Evolutionary conservation across 2,113 vertebrate species (phyloP).

Genomic region (Rhabdomys dilectus): DNA sequence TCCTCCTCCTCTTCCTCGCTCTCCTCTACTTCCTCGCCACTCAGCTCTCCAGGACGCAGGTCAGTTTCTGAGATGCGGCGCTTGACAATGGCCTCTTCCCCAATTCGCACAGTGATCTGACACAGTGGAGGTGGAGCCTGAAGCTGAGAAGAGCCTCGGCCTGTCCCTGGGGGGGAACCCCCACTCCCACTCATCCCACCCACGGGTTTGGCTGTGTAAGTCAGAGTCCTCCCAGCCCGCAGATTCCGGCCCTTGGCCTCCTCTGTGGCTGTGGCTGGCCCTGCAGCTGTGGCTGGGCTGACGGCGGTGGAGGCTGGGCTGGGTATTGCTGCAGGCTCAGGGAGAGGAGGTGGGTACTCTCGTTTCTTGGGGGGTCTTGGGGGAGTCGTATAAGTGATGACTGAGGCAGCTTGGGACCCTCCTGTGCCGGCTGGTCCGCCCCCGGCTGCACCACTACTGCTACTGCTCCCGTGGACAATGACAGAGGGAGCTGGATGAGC

Average conservation of each 20-base stretch:
- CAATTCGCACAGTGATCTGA: conserved; percentile 96
- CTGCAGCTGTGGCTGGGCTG: conserved; percentile 65
- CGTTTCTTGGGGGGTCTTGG: conserved; percentile 79
- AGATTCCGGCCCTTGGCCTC: conserved; percentile 84
- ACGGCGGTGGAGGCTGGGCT: conserved; percentile 45
- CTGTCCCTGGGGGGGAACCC: conserved; percentile 83
- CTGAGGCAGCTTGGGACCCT: conserved; percentile 82
- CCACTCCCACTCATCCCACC: conserved; percentile 85
- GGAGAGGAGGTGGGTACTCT: conserved; percentile 76
- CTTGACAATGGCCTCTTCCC: conserved; percentile 95
- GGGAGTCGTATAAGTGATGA: conserved; percentile 86
- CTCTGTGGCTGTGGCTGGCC: conserved; percentile 65
- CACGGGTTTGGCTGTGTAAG: conserved; percentile 88
- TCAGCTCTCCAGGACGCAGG: conserved; percentile 89
- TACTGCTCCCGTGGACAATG: conserved; percentile 90
- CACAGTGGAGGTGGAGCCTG: conserved; percentile 90
- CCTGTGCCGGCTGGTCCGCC: conserved; percentile 77
- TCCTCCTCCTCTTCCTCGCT: conserved; percentile 84
- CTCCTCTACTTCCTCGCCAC: conserved; percentile 82
- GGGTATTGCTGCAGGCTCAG: conserved; percentile 64
- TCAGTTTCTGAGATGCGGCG: conserved; percentile 95
- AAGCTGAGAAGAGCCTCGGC: conserved; percentile 83
- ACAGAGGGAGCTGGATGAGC: conserved; percentile 93
- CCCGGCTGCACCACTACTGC: conserved; percentile 86
- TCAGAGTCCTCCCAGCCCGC: conserved; percentile 88